Evolutionary conservation across 2,888 invertebrate genomes (phyloP).

Genomic region (Monoplex corrugatus): DNA sequence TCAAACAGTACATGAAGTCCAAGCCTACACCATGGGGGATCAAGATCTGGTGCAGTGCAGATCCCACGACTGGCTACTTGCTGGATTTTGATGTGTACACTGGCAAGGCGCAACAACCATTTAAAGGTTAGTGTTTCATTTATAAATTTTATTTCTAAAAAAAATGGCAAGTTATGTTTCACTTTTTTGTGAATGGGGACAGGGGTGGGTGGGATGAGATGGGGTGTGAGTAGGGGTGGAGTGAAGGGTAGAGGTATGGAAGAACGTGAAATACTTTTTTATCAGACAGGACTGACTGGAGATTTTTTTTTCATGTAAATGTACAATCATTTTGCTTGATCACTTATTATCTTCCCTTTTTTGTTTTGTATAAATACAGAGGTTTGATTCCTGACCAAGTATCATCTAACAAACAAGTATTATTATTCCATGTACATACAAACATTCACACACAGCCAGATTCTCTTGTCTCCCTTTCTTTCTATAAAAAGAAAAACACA

Average conservation of each 20-base stretch:
- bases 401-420: too few species aligned
- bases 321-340: too few species aligned
- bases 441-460: not conserved
- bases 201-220: not conserved
- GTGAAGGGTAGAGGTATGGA: too few species aligned
- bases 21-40: conserved; percentile 53
- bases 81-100: conserved; percentile 51
- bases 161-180: not conserved
- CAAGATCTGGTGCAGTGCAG: conserved; percentile 49
- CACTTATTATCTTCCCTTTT: too few species aligned
- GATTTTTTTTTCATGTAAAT: too few species aligned
- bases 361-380: too few species aligned
- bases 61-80: conserved; percentile 42
- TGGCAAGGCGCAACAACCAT: conserved; percentile 15
- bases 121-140: conserved; percentile 4
- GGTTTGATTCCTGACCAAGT: too few species aligned
- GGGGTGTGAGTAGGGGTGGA: not conserved
- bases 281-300: too few species aligned
- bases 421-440: too few species aligned
- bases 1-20: conserved; percentile 37
- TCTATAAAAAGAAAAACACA: not conserved
- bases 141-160: not conserved
- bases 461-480: not conserved
- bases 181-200: not conserved
- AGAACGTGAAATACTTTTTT: too few species aligned